Base-by-base conservation (phyloP, 1,140 invertebrate genomes). In the Zaprionus vittiger region DNA sequence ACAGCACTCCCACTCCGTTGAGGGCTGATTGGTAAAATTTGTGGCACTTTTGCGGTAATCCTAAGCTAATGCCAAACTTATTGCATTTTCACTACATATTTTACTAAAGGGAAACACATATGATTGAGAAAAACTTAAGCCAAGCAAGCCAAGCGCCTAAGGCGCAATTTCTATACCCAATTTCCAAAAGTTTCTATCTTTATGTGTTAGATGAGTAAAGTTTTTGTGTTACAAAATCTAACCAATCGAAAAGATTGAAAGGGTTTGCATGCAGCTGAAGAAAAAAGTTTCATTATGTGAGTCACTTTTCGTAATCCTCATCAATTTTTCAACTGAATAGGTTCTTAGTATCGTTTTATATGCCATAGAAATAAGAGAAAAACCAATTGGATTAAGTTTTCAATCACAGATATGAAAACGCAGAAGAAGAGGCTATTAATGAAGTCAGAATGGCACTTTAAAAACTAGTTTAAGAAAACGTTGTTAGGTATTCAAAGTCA, bases 241-340 rank as follows among this genome's bases (percentile, higher is more conserved):
- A 47, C n/a, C 41, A 47, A 47, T 17, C 41, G 41, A 47, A 17
- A 47, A 47, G n/a, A 47, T 47, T 47, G 41, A 47, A 47, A 38
- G 37, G 37, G 37, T 38, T 38, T 38, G 37, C 37, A 17, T n/a
- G 7, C 41, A 17, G 2, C 15, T 3, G n/a, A 54, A 54, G 28
- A 28, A 59, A 64, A 82, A 78, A 85, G 85, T 85, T 85, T 83
- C 85, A 85, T 47, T 11, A 47, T 47, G 41, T 47, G 41, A 17
- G n/a, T n/a, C n/a, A 47, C 1, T 47, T 17, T 17, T 9, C 6
- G 41, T 47, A 47, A 47, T 47, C 41, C 41, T 47, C n/a, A 47
- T 17, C 41, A 47, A 47, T 47, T 47, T 47, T n/a, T 6, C n/a
- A 47, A 17, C 41, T 17, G 6, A 47, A 17, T 47, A 47, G 41